Base-by-base conservation (phyloP, 1,140 invertebrate species). In the Caenorhabditis remanei region DNA sequence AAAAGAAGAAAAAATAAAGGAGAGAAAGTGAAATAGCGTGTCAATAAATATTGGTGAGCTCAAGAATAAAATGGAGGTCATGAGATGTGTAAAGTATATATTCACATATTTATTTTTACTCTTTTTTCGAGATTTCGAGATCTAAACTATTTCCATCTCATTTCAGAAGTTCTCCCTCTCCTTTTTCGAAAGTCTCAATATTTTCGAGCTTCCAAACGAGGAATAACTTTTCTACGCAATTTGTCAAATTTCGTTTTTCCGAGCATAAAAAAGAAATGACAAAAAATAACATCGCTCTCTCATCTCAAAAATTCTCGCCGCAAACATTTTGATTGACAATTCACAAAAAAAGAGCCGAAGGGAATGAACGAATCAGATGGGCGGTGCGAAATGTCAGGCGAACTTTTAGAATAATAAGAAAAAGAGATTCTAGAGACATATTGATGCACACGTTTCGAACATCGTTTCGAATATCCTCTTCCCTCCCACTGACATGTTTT, bases 261-360 rank as follows among this genome's bases (percentile, higher is more conserved):
- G 21, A 11, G 5, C 65, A 6, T 19, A 46, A 71, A 19, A 46
- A 5, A 43, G 46, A 43, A 79, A n/a, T 50, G 24, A 32, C 67
- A 65, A 71, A 46, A 43, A 71, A 71, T n/a, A 50, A 50, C 16
- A 48, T 24, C 19, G 8, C 13, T 53, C 24, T n/a, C 46, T n/a
- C 6, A 71, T 71, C 46, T 43, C 40, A 4, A 21, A 7, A 3
- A 58, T 65, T 14, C 21, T 46, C 65, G 65, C 65, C 40, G 24
- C 40, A 79, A 50, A 79, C 43, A 50, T 79, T 79, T 79, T 79
- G 71, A 79, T 79, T 79, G 71, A 50, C 71, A 79, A 79, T 79
- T 53, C 71, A 79, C n/a, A 21, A 79, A 21, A 50, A 71, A 43
- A 71, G 24, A 71, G 24, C 40, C 61, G 24, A n/a, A 14, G 16